Evolutionary conservation across 2,797 vertebrate genomes (phyloP), one percentile per base, ranked within the genome.

Genomic region (Sebastes steindachneri): DNA sequence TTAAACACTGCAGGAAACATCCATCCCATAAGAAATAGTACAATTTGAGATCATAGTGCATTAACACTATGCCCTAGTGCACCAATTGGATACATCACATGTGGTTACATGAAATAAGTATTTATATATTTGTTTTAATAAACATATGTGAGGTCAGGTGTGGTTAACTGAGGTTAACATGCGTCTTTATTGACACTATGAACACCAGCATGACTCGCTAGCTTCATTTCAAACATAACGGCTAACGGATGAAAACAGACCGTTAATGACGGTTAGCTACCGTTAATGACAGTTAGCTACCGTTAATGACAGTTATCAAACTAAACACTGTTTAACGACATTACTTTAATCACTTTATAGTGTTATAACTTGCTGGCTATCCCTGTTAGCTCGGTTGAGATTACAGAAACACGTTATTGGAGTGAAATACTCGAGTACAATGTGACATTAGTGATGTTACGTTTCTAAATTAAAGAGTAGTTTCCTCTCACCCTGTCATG

Each of bases 401-500:
- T 31, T 0, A 45, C 19, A 7, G 0, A 29, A 33, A 26, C 5
- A 3, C 15, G 9, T 5, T 55, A 10, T 7, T 5, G 0, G 23
- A 12, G 15, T 7, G 9, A 33, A 59, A 80, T 4, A 19, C n/a
- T 35, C 10, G 9, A 4, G 55, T 10, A 62, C 21, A 75, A 41
- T 35, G 33, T 35, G 33, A 11, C 33, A 35, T 17, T 23, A 21
- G 37, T 6, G 31, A 66, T 28, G 9, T 33, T 37, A 23, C 14
- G 12, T 53, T 19, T 63, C 55, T 23, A 57, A 68, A 66, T 35
- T 26, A 19, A 5, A 28, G 9, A 21, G 29, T 51, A 1, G 84
- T 79, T 88, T 88, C 82, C 83, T 86, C 89, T 91, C 73, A 93
- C 88, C 91, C 76, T 29, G 85, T 86, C 86, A 88, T 67, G 66